Evolutionary conservation across 1,140 invertebrate genomes (phyloP), one percentile per base, ranked within the genome.

Genomic region (Micrasema minimum): DNA sequence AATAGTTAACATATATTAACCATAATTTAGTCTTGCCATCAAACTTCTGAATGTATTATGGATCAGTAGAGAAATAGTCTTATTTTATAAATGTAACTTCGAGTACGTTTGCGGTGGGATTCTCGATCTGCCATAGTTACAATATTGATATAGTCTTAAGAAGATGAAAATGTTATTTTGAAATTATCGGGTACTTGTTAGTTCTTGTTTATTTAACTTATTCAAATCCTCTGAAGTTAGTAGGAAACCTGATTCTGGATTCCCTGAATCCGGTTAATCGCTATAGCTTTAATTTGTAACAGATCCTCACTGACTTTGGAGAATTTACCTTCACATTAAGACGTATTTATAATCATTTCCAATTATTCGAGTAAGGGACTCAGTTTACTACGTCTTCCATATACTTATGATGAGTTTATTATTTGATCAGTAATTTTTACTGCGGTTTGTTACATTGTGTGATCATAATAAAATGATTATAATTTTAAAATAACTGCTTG

Each of bases 231-330:
- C 55, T 35, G 18, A 20, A 59, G 55, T 59, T 59, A 22, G 35
- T 14, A 38, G 55, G 55, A 59, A 41, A 59, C 37, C 37, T 59
- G 55, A 59, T 59, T 59, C 55, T 59, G 55, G 55, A 41, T 59
- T 10, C 22, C 10, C 38, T 14, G 11, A 22, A 59, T 2, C 37
- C 37, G 22, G 55, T 59, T 38, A 59, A 59, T 59, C 55, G 37
- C 55, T 38, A 59, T 41, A 41, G 55, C 55, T 59, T 59, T 59
- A 59, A 59, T 59, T 41, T 59, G 4, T 41, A 59, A 59, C 55
- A 18, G 38, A 26, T 59, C 55, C 55, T 59, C 18, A 14, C 37
- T 20, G 22, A 59, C 55, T 59, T 59, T 59, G 55, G 55, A 23
- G 55, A 31, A 6, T 5, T n/a, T n/a, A n/a, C n/a, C 43, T 16